Conservation (phyloP, 2,113 vertebrate genomes). For the Hyla sarda region DNA sequence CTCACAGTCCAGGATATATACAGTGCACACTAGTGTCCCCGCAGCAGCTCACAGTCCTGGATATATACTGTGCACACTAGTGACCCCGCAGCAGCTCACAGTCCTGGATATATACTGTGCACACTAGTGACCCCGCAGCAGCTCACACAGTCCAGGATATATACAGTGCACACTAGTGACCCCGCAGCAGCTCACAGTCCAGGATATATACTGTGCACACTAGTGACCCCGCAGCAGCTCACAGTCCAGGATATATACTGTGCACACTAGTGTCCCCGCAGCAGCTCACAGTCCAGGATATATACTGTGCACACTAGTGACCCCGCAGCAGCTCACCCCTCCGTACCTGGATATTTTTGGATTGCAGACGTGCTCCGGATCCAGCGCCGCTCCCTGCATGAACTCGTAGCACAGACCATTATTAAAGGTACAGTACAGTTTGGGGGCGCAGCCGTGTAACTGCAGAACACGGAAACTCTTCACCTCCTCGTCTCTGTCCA, state of each 20-base stretch:
- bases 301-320: too few species aligned
- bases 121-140: not conserved
- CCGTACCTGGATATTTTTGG: conserved; percentile 85
- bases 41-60: not conserved
- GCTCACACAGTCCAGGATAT: not conserved
- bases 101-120: too few species aligned
- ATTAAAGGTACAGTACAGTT: conserved; percentile 95
- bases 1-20: too few species aligned
- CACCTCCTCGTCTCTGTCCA: conserved; percentile 94
- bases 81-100: not conserved
- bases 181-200: not conserved
- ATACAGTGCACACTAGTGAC: not conserved
- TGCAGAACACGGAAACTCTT: conserved; percentile 95
- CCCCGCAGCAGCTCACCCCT: not conserved
- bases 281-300: not conserved
- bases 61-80: not conserved
- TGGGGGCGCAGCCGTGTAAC: conserved; percentile 90
- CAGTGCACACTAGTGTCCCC: not conserved
- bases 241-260: not conserved
- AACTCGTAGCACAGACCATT: conserved; percentile 97
- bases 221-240: not conserved
- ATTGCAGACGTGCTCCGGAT: conserved; percentile 89
- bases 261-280: too few species aligned
- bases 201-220: not conserved
- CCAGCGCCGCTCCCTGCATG: conserved; percentile 90